Evolutionary conservation across 2,888 invertebrate species (phyloP).

Genomic region (Tyria jacobaeae): DNA sequence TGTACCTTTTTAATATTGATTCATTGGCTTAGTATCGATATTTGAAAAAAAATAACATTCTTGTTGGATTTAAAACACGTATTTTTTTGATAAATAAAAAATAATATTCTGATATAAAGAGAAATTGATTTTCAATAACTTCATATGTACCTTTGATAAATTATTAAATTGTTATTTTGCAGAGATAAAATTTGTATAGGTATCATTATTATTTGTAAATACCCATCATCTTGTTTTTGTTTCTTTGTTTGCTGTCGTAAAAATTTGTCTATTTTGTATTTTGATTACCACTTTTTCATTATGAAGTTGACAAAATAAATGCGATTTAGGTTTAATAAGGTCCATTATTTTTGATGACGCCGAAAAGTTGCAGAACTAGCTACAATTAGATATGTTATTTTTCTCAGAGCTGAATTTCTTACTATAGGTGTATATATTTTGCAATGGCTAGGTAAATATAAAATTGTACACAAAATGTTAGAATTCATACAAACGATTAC

Average conservation of each 20-base stretch:
- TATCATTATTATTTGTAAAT: slow-evolving; percentile 7
- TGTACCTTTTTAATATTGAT: not conserved
- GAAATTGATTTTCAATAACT: not conserved
- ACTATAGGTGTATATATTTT: not conserved
- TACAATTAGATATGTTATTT: not conserved
- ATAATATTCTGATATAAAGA: not conserved
- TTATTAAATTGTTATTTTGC: slow-evolving; percentile 9
- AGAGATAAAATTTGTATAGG: not conserved
- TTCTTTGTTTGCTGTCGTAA: not conserved
- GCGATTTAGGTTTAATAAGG: not conserved
- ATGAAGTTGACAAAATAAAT: not conserved
- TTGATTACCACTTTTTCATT: not conserved
- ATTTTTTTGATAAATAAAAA: not conserved
- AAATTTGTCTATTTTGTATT: not conserved
- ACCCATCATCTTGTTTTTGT: not conserved
- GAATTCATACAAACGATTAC: not conserved
- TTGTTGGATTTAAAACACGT: not conserved
- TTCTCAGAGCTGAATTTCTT: not conserved
- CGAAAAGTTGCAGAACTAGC: not conserved
- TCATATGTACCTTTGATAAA: not conserved
- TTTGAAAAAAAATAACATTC: too few species aligned
- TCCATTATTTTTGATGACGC: not conserved
- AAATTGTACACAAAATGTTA: not conserved
- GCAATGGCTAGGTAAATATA: not conserved
- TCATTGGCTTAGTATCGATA: not conserved